Evolutionary conservation across 1,140 invertebrate species (phyloP), one percentile per base, ranked within the genome.

Genomic region (Hyphantria cunea): DNA sequence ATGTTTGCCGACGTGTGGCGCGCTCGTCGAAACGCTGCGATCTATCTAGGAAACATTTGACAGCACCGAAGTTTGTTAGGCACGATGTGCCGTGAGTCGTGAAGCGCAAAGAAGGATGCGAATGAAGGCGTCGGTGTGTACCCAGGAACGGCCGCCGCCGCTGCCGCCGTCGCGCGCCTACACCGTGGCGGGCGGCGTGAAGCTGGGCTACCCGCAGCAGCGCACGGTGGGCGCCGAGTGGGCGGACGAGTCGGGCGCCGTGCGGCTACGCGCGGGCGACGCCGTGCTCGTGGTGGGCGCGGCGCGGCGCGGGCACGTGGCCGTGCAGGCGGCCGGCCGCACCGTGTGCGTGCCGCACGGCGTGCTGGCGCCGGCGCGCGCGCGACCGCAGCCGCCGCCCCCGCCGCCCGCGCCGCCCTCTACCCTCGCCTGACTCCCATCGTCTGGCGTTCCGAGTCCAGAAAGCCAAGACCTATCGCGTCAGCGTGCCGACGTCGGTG

Each of bases 161-260:
- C 94, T 98, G 39, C 97, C 97, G 5, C 96, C 96, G 4, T 96
- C 96, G 74, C 93, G 97, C 67, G 94, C 96, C 0, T 98, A 98
- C 89, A 98, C 96, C 25, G 96, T 98, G 39, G 93, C 95, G 31
- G 96, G 96, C 60, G 98, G 98, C 87, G 96, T 96, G n/a, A 98
- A 98, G 91, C 87, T 98, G 58, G 95, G 96, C 64, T 98, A 98
- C 91, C 97, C 97, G 33, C 97, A 98, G 91, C 96, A 95, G 54
- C 93, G 97, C 78, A 92, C 96, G 17, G 97, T 98, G 96, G 97
- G 97, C 88, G 95, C 95, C 92, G 95, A 96, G 66, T 98, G 95
- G 91, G 95, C 95, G 5, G 93, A 93, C 89, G 78, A 76, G 80
- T 82, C 86, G 48, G 80, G 84, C 54, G 82, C 52, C 49, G 50